Conservation (phyloP, 1,140 invertebrate species). For the Trypoxylus dichotomus region DNA sequence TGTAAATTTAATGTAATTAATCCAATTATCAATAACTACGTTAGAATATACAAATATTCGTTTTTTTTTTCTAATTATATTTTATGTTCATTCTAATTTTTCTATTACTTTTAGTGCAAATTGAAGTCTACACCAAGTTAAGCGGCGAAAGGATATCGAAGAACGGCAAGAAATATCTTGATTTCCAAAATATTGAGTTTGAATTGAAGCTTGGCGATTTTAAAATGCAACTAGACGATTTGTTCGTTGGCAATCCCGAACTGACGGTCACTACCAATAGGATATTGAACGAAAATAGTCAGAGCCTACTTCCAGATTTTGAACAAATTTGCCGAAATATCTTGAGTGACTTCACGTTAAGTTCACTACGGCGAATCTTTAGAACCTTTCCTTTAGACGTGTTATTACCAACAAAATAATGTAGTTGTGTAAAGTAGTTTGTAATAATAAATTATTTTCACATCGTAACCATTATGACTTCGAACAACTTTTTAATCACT, state of each 20-base stretch:
- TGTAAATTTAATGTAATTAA: too few species aligned
- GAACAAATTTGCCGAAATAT: neutral
- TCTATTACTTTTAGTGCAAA: constrained; percentile 24
- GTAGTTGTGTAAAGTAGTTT: neutral
- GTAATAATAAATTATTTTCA: neutral
- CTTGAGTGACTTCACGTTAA: neutral
- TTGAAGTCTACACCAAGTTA: neutral
- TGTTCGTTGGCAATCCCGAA: constrained; percentile 3
- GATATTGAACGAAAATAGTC: neutral
- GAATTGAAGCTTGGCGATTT: neutral
- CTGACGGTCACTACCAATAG: neutral
- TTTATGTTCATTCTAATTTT: neutral
- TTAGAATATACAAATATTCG: too few species aligned
- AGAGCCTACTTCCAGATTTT: neutral
- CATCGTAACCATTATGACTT: too few species aligned
- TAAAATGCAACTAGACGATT: neutral
- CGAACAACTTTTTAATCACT: too few species aligned
- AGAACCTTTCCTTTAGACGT: neutral
- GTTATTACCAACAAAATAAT: neutral
- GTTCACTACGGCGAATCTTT: neutral
- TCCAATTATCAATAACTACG: too few species aligned
- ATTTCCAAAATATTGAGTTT: constrained; percentile 10
- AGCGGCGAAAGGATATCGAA: neutral
- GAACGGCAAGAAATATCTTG: neutral
- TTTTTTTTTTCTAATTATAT: too few species aligned